Percentiles rank a stretch among this genome's conserved stretches.
Conservation (phyloP, 2,888 invertebrate species). For the Lasius platythorax region DNA sequence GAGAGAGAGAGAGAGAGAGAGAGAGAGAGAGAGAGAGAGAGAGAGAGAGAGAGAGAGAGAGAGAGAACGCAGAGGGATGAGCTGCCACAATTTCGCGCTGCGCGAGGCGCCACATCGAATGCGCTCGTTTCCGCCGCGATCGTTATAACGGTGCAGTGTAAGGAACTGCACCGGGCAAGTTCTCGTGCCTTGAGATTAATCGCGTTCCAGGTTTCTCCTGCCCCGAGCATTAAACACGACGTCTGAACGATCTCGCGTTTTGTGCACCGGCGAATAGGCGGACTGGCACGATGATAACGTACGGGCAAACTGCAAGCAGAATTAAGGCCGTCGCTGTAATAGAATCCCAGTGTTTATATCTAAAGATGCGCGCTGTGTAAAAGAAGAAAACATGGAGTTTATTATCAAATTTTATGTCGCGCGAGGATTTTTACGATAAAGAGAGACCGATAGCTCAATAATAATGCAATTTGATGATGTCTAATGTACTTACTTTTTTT, state of each 20-base stretch:
- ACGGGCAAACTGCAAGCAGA: slow-evolving; percentile 61
- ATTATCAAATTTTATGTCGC: slow-evolving; percentile 31
- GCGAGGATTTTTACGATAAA: slow-evolving; percentile 15
- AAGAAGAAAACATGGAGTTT: slow-evolving; percentile 28
- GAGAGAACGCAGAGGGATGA: slow-evolving; percentile 32
- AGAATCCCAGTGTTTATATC: slow-evolving; percentile 62
- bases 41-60: slow-evolving; percentile 1
- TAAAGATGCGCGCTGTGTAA: slow-evolving; percentile 52
- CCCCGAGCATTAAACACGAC: slow-evolving; percentile 68
- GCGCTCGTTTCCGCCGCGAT: slow-evolving; percentile 64
- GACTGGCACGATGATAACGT: slow-evolving; percentile 64
- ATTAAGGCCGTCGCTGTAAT: slow-evolving; percentile 60
- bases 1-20: not conserved
- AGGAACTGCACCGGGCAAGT: slow-evolving; percentile 61
- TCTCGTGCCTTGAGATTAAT: slow-evolving; percentile 72
- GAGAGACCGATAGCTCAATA: not conserved
- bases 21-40: not conserved
- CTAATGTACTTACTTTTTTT: not conserved
- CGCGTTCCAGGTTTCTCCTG: slow-evolving; percentile 63
- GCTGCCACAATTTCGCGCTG: slow-evolving; percentile 48
- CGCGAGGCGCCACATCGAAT: slow-evolving; percentile 58
- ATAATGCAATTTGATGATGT: not conserved
- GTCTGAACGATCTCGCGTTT: slow-evolving; percentile 70
- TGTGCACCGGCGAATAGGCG: slow-evolving; percentile 49
- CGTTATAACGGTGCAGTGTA: slow-evolving; percentile 67